Percentiles rank a stretch among this genome's conserved stretches.
phyloP scores from a whole-genome alignment of 1,140 invertebrate genomes.

The Nilaparvata lugens region DNA sequence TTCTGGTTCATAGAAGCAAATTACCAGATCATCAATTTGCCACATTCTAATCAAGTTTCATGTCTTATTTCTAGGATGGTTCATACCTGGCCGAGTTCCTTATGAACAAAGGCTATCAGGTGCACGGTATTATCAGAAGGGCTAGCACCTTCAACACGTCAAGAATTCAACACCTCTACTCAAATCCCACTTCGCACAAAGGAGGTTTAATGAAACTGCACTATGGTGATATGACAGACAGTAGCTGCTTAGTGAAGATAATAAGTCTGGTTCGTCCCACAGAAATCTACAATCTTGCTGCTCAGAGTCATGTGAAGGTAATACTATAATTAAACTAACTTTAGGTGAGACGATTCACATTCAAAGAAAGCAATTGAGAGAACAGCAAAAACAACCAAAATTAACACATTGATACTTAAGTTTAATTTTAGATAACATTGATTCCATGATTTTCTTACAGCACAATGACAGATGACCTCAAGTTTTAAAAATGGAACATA shows the following conservation, averaged over 20 bases:
- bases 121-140: constrained; percentile 91
- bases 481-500: no score
- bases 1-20: not conserved
- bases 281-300: constrained; percentile 99
- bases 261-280: constrained; percentile 75
- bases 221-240: constrained; percentile 99
- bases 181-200: constrained; percentile 73
- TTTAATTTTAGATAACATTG: no score
- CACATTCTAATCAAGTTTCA: constrained; percentile 18
- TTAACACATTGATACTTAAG: no score
- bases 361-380: no score
- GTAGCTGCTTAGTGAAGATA: constrained; percentile 92
- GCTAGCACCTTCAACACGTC: constrained; percentile 95
- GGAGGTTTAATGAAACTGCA: constrained; percentile 87
- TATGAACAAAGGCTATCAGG: constrained; percentile 87
- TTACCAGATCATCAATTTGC: constrained; percentile 3
- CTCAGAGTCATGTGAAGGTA: constrained; percentile 99
- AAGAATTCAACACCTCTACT: constrained; percentile 93
- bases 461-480: no score
- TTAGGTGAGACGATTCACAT: no score
- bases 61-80: constrained; percentile 72
- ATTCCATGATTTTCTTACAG: no score
- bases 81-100: constrained; percentile 97
- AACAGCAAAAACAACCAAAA: no score
- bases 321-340: no score